Percentiles rank a stretch among this genome's conserved stretches.
Conservation (phyloP, 2,888 invertebrate species). For the Sinotaia quadrata region DNA sequence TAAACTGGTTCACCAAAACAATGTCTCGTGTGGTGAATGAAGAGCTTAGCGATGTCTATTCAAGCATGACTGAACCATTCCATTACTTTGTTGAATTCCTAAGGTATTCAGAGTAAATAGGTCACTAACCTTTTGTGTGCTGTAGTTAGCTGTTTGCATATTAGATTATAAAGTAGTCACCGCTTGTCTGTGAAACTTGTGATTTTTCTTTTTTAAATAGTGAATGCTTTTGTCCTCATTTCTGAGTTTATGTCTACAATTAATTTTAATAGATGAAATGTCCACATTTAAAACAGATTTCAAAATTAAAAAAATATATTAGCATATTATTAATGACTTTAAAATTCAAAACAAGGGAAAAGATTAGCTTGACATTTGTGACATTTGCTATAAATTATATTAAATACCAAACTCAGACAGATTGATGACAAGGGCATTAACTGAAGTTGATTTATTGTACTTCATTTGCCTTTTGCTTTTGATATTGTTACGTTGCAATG, state of each 20-base stretch:
- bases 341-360: no score
- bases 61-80: slow-evolving; percentile 79
- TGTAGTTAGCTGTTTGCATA: neutral
- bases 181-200: no score
- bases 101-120: slow-evolving; percentile 73
- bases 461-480: neutral
- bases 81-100: slow-evolving; percentile 96
- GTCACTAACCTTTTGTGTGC: neutral
- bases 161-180: no score
- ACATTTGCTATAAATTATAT: no score
- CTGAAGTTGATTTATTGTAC: neutral
- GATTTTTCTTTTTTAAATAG: neutral
- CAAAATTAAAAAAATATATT: no score
- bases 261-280: no score
- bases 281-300: no score
- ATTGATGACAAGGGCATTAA: neutral
- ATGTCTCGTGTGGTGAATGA: slow-evolving; percentile 81
- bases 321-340: no score
- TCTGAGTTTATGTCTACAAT: no score
- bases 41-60: slow-evolving; percentile 74
- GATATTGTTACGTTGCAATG: neutral
- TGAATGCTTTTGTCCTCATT: neutral
- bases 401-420: no score
- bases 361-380: no score
- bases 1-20: slow-evolving; percentile 69